Conservation (phyloP, 1,140 invertebrate genomes). For the Phymastichus coffea region DNA sequence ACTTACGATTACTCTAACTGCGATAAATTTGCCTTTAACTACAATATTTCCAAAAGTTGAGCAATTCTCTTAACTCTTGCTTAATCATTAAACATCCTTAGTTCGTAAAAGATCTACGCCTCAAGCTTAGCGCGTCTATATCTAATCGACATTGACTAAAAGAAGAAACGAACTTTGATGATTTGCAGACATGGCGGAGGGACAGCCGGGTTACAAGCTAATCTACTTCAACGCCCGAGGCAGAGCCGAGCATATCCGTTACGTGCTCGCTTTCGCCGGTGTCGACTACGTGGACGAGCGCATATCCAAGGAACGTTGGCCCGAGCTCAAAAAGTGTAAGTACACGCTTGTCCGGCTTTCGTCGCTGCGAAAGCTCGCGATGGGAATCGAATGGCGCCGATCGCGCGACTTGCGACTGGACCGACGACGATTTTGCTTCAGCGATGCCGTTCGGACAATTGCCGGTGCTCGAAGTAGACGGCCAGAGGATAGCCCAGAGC, state of each 20-base stretch:
- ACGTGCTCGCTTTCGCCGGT: constrained; percentile 65
- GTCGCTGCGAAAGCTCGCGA: background rate
- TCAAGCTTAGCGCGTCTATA: too few species aligned
- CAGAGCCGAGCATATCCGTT: constrained; percentile 67
- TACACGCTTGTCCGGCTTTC: background rate
- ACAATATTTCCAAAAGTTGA: too few species aligned
- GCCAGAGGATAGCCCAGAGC: constrained; percentile 64
- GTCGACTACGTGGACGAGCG: constrained; percentile 66
- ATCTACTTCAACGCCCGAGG: constrained; percentile 69
- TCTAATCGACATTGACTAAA: too few species aligned
- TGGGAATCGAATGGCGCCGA: too few species aligned
- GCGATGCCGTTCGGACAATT: constrained; percentile 66
- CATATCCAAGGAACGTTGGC: constrained; percentile 59
- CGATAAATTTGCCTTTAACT: too few species aligned
- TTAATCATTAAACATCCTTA: too few species aligned
- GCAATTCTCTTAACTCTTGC: too few species aligned
- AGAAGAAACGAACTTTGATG: too few species aligned
- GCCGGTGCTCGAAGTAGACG: constrained; percentile 69
- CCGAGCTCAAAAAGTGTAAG: constrained; percentile 60
- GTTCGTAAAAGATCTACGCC: too few species aligned
- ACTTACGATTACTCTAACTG: too few species aligned
- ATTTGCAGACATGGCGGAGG: constrained; percentile 34
- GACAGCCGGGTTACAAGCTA: constrained; percentile 59
- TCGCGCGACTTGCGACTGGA: too few species aligned
- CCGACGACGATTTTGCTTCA: constrained; percentile 38